Base-by-base conservation (phyloP, 1,140 invertebrate genomes). In the Stegodyphus mimosarum region DNA sequence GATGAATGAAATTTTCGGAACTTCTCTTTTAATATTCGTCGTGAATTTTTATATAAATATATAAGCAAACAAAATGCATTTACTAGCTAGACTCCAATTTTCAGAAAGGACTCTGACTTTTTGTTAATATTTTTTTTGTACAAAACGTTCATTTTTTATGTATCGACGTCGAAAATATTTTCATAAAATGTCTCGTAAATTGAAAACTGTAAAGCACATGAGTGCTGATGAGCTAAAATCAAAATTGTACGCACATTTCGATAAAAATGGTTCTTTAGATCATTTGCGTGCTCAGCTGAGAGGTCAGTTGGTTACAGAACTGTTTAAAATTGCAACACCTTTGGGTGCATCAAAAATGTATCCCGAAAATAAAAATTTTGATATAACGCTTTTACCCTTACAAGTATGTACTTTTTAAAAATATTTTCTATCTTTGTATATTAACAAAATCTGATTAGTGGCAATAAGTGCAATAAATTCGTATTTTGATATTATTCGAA, bases 161-260 rank as follows among this genome's bases (percentile, higher is more conserved):
- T 60, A 60, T 60, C 9, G 9, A 33, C 33, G 33, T 60, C 9
- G 9, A 9, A 60, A 11, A 60, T 60, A 60, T 4, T 60, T 9
- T 15, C 2, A 60, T 15, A 83, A 74, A 83, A 83, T 83, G 81
- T 75, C 72, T 64, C 71, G 64, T 6, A 73, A 49, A n/a, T 72
- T 52, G 49, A 75, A 69, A 76, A 13, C 11, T 15, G 48, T 33
- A 13, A 83, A 83, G 63, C 49, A 69, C 10, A 7, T 83, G 6
- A 75, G 72, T 71, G 73, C 83, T 9, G 83, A 85, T 17, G 83
- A 85, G 72, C 50, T 85, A 53, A 85, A 85, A 52, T 71, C 74
- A 18, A 76, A 77, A 71, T 51, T 85, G 0, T 85, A 85, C 18
- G 72, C 64, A 15, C 83, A 85, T 77, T 85, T 85, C 11, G 52